Conservation (phyloP, 2,113 vertebrate genomes). For the Callocephalon fimbriatum region DNA sequence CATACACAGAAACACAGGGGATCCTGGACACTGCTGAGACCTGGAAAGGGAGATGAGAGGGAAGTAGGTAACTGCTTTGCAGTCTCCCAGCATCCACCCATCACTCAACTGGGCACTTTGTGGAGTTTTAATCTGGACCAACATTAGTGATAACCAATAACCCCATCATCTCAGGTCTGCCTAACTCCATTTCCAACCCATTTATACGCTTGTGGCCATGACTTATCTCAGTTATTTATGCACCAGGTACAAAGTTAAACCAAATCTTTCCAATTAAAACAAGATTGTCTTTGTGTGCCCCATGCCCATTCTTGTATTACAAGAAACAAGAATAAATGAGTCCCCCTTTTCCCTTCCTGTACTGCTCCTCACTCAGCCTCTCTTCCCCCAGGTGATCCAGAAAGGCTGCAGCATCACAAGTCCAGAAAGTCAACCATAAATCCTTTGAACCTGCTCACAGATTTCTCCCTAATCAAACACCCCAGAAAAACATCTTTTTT, state of each 20-base stretch:
- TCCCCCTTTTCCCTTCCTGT: background rate
- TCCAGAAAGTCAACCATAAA: background rate
- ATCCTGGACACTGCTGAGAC: background rate
- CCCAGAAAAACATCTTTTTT: background rate
- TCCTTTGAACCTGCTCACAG: background rate
- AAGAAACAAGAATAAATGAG: background rate
- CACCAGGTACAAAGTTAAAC: background rate
- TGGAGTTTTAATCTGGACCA: background rate
- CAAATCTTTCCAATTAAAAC: background rate
- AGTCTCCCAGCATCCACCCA: background rate
- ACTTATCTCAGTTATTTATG: background rate
- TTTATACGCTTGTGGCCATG: background rate
- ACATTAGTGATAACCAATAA: background rate
- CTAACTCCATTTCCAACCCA: background rate
- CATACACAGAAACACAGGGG: background rate
- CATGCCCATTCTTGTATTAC: background rate
- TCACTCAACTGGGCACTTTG: background rate
- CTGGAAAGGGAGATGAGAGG: rapidly evolving
- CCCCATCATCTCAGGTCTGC: background rate
- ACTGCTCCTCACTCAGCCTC: background rate
- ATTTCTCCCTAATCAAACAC: background rate
- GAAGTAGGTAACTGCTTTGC: background rate
- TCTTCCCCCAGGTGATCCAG: background rate
- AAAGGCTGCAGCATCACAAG: background rate
- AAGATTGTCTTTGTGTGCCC: background rate